A percentile compares a stretch with the other conserved stretches of the same genome.
Conservation (phyloP, 2,888 invertebrate species). For the Platypus cylindrus region DNA sequence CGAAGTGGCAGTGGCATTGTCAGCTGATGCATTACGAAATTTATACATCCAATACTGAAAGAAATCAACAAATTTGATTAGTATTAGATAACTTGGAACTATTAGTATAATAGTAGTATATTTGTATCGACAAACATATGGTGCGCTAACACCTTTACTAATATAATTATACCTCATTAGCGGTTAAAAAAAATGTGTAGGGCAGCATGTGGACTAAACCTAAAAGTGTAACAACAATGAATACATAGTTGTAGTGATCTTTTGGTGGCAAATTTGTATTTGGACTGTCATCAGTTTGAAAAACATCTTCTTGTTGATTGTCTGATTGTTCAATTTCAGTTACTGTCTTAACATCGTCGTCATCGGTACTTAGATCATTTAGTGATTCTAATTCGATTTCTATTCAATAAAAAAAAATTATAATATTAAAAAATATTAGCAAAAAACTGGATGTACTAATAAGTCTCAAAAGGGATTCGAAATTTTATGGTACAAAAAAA, state of each 20-base stretch:
- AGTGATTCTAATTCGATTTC: too few relatives aligned
- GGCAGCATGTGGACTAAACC: constrained; percentile 18
- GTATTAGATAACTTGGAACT: too few relatives aligned
- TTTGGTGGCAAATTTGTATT: too few relatives aligned
- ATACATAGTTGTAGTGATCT: constrained; percentile 14
- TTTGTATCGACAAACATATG: too few relatives aligned
- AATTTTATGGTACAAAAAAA: too few relatives aligned
- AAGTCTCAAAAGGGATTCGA: too few relatives aligned
- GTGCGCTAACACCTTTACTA: too few relatives aligned
- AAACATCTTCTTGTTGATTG: neutral
- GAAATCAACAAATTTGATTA: constrained; percentile 2
- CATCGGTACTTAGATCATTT: too few relatives aligned
- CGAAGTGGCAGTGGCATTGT: constrained; percentile 8
- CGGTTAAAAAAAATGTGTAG: constrained; percentile 16
- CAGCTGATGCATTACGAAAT: constrained; percentile 13
- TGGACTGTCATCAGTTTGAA: neutral
- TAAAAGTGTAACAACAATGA: constrained; percentile 13
- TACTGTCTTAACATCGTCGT: neutral
- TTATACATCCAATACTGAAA: constrained; percentile 21
- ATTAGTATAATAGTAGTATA: too few relatives aligned
- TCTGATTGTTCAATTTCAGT: neutral
- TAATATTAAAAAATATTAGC: too few relatives aligned
- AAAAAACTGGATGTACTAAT: too few relatives aligned
- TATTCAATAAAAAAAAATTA: too few relatives aligned
- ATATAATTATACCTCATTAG: constrained; percentile 14